Evolutionary conservation across 64 coral and sea anemone species (phyloP).

Genomic region (Stichodactyla helianthus): DNA sequence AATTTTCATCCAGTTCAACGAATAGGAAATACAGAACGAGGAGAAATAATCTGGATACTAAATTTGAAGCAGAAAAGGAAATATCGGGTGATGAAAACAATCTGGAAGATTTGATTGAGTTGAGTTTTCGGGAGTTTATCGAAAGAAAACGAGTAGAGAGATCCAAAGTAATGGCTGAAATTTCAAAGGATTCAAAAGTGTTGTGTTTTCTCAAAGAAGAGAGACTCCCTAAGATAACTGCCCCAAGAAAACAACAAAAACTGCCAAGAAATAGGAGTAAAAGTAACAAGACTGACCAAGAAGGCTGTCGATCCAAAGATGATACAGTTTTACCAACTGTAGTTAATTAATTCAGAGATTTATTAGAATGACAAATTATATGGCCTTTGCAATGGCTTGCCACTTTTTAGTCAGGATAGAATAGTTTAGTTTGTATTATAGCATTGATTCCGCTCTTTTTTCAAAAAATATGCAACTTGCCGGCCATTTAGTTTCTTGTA

Average conservation of each 20-base stretch:
- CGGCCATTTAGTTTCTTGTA: no score
- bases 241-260: background rate
- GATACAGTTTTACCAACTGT: constrained; percentile 8
- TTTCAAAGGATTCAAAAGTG: background rate
- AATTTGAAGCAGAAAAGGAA: background rate
- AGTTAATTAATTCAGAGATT: background rate
- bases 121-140: constrained; percentile 27
- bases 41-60: background rate
- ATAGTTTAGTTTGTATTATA: no score
- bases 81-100: background rate
- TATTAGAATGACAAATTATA: no score
- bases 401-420: no score
- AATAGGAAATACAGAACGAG: background rate
- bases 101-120: background rate
- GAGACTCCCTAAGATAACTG: background rate
- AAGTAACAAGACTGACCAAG: background rate
- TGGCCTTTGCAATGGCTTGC: no score
- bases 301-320: background rate
- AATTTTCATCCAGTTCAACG: constrained; percentile 16
- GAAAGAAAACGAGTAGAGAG: constrained; percentile 16
- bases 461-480: no score
- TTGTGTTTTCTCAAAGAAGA: constrained; percentile 12
- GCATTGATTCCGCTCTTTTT: no score
- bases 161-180: background rate
- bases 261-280: background rate